Percentiles rank a stretch among this genome's conserved stretches.
Evolutionary conservation across 1,140 invertebrate species (phyloP).

Genomic region (Zaprionus africanus): DNA sequence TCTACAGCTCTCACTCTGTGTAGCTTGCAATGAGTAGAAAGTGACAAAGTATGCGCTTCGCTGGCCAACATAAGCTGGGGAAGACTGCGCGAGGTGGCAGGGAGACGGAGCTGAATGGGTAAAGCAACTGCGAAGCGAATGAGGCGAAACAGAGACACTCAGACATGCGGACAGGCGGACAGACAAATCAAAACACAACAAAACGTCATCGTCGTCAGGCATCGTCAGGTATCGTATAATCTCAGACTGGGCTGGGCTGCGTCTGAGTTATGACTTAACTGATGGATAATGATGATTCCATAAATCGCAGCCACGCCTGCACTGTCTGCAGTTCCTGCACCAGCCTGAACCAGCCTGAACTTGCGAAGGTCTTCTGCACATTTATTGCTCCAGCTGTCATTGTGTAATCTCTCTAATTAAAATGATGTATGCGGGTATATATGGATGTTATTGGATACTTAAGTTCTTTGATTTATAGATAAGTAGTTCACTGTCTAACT

Average conservation of each 20-base stretch:
- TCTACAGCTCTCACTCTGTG: not conserved
- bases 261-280: not conserved
- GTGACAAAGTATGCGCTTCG: conserved; percentile 65
- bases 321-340: not conserved
- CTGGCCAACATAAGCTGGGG: conserved; percentile 17
- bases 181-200: conserved; percentile 5
- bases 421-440: not conserved
- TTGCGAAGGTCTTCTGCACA: not conserved
- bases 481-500: no score
- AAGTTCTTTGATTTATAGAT: no score
- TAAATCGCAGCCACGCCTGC: conserved; percentile 4
- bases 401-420: not conserved
- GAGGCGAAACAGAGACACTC: conserved; percentile 13
- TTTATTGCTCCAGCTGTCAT: not conserved
- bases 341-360: not conserved
- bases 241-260: not conserved
- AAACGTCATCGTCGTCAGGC: conserved; percentile 1
- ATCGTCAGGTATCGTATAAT: not conserved
- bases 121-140: conserved; percentile 17
- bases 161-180: not conserved
- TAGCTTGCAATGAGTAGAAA: conserved; percentile 59
- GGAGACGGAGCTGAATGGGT: not conserved
- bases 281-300: not conserved
- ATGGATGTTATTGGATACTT: not conserved
- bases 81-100: not conserved